phyloP scores from a whole-genome alignment of 1,140 invertebrate species.

The Geopemphigus sp. region DNA sequence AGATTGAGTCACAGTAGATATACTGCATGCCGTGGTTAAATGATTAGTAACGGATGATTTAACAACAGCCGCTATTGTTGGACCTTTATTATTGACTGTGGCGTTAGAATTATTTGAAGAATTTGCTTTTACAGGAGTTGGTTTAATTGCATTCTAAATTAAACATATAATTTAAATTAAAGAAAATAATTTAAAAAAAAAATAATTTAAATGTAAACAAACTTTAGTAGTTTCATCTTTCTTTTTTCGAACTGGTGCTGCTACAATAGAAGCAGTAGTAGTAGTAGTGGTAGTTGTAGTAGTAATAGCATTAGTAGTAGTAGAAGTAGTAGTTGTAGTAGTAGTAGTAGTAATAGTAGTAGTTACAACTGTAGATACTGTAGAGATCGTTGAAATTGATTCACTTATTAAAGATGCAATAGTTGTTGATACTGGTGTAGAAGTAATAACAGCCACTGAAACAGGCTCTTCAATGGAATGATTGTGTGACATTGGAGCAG shows the following conservation, averaged over 20 bases:
- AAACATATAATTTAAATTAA: background rate
- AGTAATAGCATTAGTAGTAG: conserved; percentile 13
- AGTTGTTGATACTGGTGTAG: conserved; percentile 40
- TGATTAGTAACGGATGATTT: conserved; percentile 40
- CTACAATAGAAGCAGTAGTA: conserved; percentile 21
- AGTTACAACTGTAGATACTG: conserved; percentile 32
- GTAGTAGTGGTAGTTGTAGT: background rate
- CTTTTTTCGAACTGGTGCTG: conserved; percentile 28
- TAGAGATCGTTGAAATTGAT: conserved; percentile 36
- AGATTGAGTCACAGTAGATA: conserved; percentile 46
- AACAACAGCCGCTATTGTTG: conserved; percentile 44
- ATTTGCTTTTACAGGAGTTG: conserved; percentile 62
- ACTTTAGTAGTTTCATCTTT: conserved; percentile 35
- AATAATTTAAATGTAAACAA: background rate
- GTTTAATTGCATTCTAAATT: conserved; percentile 62
- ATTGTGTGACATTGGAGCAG: conserved; percentile 59
- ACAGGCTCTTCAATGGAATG: conserved; percentile 63
- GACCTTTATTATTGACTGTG: conserved; percentile 13
- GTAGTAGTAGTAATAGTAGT: background rate
- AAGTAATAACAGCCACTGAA: conserved; percentile 60
- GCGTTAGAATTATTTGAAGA: conserved; percentile 12
- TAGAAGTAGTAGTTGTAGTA: background rate
- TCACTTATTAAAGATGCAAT: conserved; percentile 31
- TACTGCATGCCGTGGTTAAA: conserved; percentile 27
- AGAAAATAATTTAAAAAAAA: background rate